Base-by-base conservation (phyloP, 1,140 invertebrate species). In the Elysia chlorotica region DNA sequence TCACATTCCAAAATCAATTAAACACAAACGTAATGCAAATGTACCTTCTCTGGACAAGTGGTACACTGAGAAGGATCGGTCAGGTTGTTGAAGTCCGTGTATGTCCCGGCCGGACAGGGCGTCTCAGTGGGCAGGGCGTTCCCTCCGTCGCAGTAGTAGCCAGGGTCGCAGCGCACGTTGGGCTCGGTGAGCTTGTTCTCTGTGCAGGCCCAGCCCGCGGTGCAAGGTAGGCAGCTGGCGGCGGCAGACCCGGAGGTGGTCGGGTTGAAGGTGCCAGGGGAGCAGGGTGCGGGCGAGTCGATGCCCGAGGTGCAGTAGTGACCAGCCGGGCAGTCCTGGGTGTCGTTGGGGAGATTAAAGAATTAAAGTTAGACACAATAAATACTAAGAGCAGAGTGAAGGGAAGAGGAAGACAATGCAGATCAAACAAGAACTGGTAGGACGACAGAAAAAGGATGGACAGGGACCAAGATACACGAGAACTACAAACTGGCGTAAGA, bases 131-230 rank as follows among this genome's bases (percentile, higher is more conserved):
- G 78, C 4, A 76, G 75, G 54, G 77, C 67, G 56, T 83, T 86
- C n/a, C 79, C 81, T 17, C 76, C 80, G 0, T 82, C 82, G 54
- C 85, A 86, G 74, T 85, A 86, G 73, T 85, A 83, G 1, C 85
- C 85, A 21, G 82, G 82, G n/a, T 77, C 78, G 66, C 85, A 86
- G 1, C 79, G 78, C 31, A 76, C 78, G 70, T 86, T 77, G 23
- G 85, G 81, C 66, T 79, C 73, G 1, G 84, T 78, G 0, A 86
- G 75, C 5, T 79, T 84, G 59, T 75, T 74, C 19, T 74, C 74
- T 21, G 84, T 85, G 73, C 85, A 86, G 19, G 85, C 80, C 30
- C 70, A 65, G 30, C 84, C 85, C 17, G 83, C 73, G n/a, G 77
- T 78, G 73, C 85, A 86, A 3, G 76, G 59, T 5, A 56, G 65